Conservation (phyloP, 2,888 invertebrate species). For the Helicoverpa assulta region DNA sequence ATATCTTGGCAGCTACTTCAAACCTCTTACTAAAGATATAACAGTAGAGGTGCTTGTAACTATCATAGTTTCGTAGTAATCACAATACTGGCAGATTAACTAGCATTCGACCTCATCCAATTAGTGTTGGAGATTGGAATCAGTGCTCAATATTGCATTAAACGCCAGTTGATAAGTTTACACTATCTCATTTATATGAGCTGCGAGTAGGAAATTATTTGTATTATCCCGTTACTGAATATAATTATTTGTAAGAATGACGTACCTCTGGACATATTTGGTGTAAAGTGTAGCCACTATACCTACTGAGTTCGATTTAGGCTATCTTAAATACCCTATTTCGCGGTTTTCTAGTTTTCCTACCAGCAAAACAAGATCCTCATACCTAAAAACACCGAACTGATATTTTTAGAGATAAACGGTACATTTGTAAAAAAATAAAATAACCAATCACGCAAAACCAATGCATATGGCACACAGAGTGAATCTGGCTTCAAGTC, state of each 20-base stretch:
- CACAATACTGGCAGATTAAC: slow-evolving; percentile 45
- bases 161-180: slow-evolving; percentile 18
- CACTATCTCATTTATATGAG: slow-evolving; percentile 7
- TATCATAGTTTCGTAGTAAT: slow-evolving; percentile 35
- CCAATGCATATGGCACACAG: too few relatives aligned
- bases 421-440: too few relatives aligned
- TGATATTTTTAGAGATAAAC: too few relatives aligned
- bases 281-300: background rate
- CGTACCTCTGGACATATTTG: background rate
- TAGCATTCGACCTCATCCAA: slow-evolving; percentile 42
- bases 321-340: too few relatives aligned
- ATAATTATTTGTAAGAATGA: background rate
- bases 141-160: slow-evolving; percentile 28
- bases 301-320: background rate
- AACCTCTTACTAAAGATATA: slow-evolving; percentile 46
- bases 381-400: too few relatives aligned
- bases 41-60: slow-evolving; percentile 5
- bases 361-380: too few relatives aligned
- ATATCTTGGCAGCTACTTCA: slow-evolving; percentile 56
- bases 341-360: too few relatives aligned
- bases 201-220: background rate
- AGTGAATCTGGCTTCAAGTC: too few relatives aligned
- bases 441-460: too few relatives aligned
- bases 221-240: background rate
- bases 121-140: slow-evolving; percentile 39